Percentiles rank a stretch among this genome's conserved stretches.
phyloP scores from a whole-genome alignment of 2,113 vertebrate genomes.

The Oreocharis arfaki region DNA sequence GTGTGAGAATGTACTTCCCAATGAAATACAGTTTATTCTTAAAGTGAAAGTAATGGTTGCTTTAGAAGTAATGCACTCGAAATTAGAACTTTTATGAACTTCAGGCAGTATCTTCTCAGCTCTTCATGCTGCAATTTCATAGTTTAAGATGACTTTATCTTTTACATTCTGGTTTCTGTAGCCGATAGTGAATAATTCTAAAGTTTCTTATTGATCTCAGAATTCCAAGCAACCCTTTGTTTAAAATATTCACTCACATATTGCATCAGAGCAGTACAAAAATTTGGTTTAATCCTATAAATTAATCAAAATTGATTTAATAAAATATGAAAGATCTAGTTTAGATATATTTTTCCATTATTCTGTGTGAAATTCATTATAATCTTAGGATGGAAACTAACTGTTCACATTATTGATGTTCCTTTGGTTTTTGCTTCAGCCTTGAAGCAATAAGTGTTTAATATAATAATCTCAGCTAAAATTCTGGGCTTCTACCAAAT shows the following conservation, averaged over 20 bases:
- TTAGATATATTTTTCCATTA: background rate
- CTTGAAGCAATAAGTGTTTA: background rate
- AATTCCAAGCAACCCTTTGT: background rate
- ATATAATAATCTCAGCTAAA: background rate
- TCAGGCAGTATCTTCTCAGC: background rate
- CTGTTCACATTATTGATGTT: background rate
- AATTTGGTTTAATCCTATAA: background rate
- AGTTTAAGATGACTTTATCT: background rate
- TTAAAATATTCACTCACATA: background rate
- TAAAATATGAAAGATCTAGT: background rate
- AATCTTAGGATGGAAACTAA: background rate
- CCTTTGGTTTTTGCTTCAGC: background rate
- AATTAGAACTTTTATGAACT: background rate
- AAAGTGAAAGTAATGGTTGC: background rate
- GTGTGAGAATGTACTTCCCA: background rate
- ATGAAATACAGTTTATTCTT: constrained; percentile 1
- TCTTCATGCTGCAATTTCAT: background rate
- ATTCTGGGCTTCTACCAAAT: background rate
- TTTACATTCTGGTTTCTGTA: background rate
- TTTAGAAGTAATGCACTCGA: background rate
- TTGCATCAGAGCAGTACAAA: background rate
- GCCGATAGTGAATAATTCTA: background rate
- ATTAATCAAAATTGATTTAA: background rate
- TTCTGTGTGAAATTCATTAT: background rate
- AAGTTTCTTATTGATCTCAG: background rate